Evolutionary conservation across 64 coral and sea anemone genomes (phyloP).

Genomic region (Pocillopora damicornis): DNA sequence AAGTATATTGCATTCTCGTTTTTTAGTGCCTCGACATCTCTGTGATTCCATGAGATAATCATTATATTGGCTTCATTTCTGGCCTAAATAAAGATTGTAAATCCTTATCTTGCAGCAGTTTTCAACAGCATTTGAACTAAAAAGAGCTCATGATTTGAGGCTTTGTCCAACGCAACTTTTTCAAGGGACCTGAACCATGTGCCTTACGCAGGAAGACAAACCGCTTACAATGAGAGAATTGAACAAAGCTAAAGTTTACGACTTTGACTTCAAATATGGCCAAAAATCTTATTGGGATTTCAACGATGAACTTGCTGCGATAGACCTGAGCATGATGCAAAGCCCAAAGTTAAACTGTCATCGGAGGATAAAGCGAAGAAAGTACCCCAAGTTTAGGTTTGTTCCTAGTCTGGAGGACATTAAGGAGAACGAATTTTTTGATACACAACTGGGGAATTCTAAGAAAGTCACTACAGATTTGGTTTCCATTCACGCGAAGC

Average conservation of each 20-base stretch:
- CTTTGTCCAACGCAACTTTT: conserved; percentile 35
- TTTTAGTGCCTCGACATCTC: background rate
- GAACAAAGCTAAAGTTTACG: conserved; percentile 33
- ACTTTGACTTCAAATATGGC: conserved; percentile 72
- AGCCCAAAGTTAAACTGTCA: conserved; percentile 17
- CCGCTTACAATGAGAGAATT: conserved; percentile 52
- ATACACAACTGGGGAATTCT: background rate
- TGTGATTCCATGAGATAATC: background rate
- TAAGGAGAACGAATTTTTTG: conserved; percentile 43
- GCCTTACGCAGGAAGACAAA: conserved; percentile 2
- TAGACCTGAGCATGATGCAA: conserved; percentile 24
- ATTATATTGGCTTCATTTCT: background rate
- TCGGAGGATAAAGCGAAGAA: conserved; percentile 7
- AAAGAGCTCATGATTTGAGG: background rate
- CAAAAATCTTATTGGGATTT: conserved; percentile 27
- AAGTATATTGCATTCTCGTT: too few relatives aligned
- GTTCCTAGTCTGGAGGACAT: conserved; percentile 39
- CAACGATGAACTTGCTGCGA: background rate
- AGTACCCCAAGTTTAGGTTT: conserved; percentile 40
- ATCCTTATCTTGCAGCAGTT: conserved; percentile 1
- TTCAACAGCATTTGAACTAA: background rate
- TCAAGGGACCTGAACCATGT: background rate
- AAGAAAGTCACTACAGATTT: conserved; percentile 6
- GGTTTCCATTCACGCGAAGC: conserved; percentile 17
- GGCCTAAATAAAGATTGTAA: background rate